Evolutionary conservation across 2,797 vertebrate species (phyloP).

Genomic region (Stomatorhinus walkeri): DNA sequence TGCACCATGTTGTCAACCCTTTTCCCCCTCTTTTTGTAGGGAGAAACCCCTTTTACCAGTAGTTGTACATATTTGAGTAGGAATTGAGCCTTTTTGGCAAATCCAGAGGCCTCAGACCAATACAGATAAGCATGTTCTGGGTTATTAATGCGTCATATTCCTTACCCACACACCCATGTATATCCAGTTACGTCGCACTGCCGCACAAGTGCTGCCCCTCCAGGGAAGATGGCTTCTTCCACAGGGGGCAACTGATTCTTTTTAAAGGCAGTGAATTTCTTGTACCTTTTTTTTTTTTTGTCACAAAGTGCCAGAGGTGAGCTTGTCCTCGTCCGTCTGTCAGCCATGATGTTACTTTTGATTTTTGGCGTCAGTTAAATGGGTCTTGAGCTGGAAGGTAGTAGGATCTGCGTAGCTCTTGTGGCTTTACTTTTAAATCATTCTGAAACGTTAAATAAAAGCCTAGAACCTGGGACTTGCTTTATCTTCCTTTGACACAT

Average conservation of each 20-base stretch:
- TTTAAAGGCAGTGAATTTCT: not conserved
- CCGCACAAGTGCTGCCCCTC: not conserved
- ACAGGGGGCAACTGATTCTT: not conserved
- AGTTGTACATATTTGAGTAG: constrained; percentile 45
- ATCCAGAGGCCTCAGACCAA: not conserved
- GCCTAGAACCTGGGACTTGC: not conserved
- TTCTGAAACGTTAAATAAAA: not conserved
- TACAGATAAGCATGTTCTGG: not conserved
- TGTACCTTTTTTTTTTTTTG: not conserved
- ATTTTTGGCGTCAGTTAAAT: not conserved
- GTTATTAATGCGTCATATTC: not conserved
- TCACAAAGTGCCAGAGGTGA: not conserved
- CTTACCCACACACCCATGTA: not conserved
- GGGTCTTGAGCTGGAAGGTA: not conserved
- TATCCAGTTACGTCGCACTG: not conserved
- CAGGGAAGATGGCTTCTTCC: not conserved
- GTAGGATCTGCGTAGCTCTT: not conserved
- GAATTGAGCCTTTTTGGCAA: not conserved
- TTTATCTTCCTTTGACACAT: not conserved
- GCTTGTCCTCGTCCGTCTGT: not conserved
- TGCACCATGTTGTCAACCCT: not conserved
- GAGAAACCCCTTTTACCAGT: constrained; percentile 23
- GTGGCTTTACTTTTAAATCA: not conserved
- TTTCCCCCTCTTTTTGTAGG: not conserved
- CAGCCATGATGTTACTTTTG: not conserved